These are phyloP conservation scores for Dermatemys mawii DNA, from an alignment of 2,113 vertebrate species.

Conservation along the genomic window DNA sequence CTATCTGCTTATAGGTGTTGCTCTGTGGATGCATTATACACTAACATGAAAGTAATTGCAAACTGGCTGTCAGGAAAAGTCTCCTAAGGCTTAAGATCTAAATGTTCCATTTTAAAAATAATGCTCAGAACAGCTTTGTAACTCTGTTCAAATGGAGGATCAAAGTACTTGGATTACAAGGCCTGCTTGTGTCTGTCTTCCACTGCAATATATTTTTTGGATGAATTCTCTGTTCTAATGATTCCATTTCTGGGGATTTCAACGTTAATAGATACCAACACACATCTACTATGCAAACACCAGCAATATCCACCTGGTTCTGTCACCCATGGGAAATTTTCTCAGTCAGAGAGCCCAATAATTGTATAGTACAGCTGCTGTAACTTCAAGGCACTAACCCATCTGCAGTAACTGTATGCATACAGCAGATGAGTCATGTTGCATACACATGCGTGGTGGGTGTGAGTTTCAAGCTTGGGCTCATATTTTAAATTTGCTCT, in stretches of 20 bases:
- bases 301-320: constrained; percentile 61
- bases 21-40: constrained; percentile 24
- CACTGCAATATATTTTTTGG: constrained; percentile 26
- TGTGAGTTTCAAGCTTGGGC: not conserved
- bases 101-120: constrained; percentile 51
- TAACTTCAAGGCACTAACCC: constrained; percentile 49
- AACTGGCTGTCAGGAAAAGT: constrained; percentile 34
- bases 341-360: constrained; percentile 45
- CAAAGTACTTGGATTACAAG: not conserved
- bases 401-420: constrained; percentile 48
- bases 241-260: constrained; percentile 52
- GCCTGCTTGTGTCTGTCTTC: constrained; percentile 16
- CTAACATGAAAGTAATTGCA: constrained; percentile 49
- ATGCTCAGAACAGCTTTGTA: not conserved
- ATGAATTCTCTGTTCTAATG: constrained; percentile 41
- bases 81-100: constrained; percentile 48
- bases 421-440: constrained; percentile 27
- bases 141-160: not conserved
- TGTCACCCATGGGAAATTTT: constrained; percentile 63
- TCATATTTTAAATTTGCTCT: constrained; percentile 37
- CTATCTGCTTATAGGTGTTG: not conserved
- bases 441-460: not conserved
- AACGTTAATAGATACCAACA: constrained; percentile 34
- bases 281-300: constrained; percentile 26
- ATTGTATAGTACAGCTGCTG: constrained; percentile 50